Evolutionary conservation across 1,140 invertebrate genomes (phyloP), one percentile per base, ranked within the genome.

Genomic region (Luehdorfia chinensis): DNA sequence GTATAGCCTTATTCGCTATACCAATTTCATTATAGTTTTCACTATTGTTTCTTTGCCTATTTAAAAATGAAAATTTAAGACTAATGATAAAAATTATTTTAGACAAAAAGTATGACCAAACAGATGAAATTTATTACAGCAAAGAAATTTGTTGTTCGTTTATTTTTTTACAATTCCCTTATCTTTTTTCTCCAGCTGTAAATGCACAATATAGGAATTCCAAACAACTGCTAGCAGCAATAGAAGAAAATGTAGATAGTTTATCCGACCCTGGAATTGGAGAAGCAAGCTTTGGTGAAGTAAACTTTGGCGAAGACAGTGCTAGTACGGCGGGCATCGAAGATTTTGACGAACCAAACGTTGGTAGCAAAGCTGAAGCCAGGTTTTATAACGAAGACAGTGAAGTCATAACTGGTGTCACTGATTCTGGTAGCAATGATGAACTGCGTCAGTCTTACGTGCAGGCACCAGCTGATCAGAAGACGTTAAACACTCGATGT

Each of bases 401-500:
- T 15, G 36, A 39, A 12, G 36, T 39, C 2, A 39, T 39, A 13
- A 39, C 36, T 9, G 36, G 36, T 15, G 36, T 39, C 0, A 39
- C 36, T 0, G 36, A 39, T 23, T 25, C 25, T 11, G 9, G 34
- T 28, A 34, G 13, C 31, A 46, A 30, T 47, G 32, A 31, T 18
- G 11, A 8, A 16, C 31, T 23, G n/a, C 28, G 28, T 16, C 23
- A 47, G 12, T n/a, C 50, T 11, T 34, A 51, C 11, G 46, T 33
- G 2, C 55, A 64, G 15, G 19, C 49, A 43, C 12, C 56, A 39
- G 19, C 32, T 34, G 55, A 67, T 14, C 75, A 73, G 13, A 50
- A 51, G 44, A 12, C 27, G 9, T 37, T 43, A 50, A 54, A 14
- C 62, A 50, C 51, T 9, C 53, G 70, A 0, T 95, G 94, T 59